Conservation (phyloP, 2,888 invertebrate species). For the Hemicrepidius hirtus region DNA sequence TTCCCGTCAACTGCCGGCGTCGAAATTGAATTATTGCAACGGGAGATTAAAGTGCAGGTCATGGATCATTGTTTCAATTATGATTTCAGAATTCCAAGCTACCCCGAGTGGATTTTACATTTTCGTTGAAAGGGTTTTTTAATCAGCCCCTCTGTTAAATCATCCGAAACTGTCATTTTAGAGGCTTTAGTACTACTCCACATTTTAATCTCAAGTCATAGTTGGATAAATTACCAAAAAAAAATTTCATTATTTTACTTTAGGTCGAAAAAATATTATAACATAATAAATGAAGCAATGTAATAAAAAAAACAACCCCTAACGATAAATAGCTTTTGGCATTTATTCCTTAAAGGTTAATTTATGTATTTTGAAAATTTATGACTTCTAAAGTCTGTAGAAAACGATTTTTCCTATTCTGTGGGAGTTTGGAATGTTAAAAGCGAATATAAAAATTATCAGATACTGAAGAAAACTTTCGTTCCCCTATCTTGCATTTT, state of each 20-base stretch:
- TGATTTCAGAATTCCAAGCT: slow-evolving; percentile 5
- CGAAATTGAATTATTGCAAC: slow-evolving; percentile 47
- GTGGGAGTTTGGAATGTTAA: slow-evolving; percentile 1
- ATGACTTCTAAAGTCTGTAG: slow-evolving; percentile 4
- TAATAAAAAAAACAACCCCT: too few species aligned
- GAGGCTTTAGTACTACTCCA: too few species aligned
- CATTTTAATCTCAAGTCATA: too few species aligned
- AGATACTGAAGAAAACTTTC: slow-evolving; percentile 16
- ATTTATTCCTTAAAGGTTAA: slow-evolving; percentile 12
- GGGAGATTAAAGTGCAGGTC: slow-evolving; percentile 40
- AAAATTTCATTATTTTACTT: too few species aligned
- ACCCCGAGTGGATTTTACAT: neutral
- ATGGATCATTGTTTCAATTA: slow-evolving; percentile 43
- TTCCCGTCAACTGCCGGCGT: slow-evolving; percentile 28
- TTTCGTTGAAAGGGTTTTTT: neutral
- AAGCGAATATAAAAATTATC: slow-evolving; percentile 28
- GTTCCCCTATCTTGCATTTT: slow-evolving; percentile 16
- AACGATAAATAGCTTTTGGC: slow-evolving; percentile 9
- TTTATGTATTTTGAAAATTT: slow-evolving; percentile 22
- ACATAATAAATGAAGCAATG: neutral
- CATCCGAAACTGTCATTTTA: too few species aligned
- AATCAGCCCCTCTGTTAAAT: too few species aligned
- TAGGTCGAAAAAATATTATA: too few species aligned
- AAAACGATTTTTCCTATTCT: slow-evolving; percentile 7
- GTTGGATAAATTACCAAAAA: too few species aligned